phyloP scores from a whole-genome alignment of 1,140 invertebrate genomes.

The Meteorus sp. region DNA sequence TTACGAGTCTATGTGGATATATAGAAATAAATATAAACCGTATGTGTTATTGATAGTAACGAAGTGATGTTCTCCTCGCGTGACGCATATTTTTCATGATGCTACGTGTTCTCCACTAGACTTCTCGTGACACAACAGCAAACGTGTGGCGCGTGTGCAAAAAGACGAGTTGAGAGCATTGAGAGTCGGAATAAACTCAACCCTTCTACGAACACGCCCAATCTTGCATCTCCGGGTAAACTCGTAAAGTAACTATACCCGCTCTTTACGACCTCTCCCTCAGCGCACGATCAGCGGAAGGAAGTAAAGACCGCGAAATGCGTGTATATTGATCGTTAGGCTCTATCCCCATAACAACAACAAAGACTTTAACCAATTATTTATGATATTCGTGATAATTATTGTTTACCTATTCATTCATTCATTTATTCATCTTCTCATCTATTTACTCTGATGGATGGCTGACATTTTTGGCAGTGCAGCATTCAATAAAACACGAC shows the following conservation, averaged over 20 bases:
- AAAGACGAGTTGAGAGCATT: too few species aligned
- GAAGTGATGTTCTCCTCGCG: slow-evolving; percentile 48
- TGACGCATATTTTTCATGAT: slow-evolving; percentile 54
- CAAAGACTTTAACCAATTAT: background rate
- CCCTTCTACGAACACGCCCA: slow-evolving; percentile 53
- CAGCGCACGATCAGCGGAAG: slow-evolving; percentile 42
- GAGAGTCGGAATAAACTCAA: too few species aligned
- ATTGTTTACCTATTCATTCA: background rate
- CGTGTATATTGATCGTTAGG: slow-evolving; percentile 25
- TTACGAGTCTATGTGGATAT: too few species aligned
- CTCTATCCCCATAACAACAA: background rate
- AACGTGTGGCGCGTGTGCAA: too few species aligned
- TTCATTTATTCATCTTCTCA: too few species aligned
- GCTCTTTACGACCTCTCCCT: slow-evolving; percentile 52
- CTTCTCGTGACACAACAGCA: slow-evolving; percentile 15
- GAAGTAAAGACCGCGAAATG: slow-evolving; percentile 44
- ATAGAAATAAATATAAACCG: background rate
- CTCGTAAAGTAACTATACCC: slow-evolving; percentile 52
- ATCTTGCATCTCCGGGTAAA: slow-evolving; percentile 50
- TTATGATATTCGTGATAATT: background rate
- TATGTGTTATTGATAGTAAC: slow-evolving; percentile 27
- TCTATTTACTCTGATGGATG: too few species aligned
- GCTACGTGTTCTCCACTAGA: background rate
- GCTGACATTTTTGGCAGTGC: too few species aligned
- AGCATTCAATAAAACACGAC: too few species aligned